Base-by-base conservation (phyloP, 2,888 invertebrate species). In the Deilephila porcellus region DNA sequence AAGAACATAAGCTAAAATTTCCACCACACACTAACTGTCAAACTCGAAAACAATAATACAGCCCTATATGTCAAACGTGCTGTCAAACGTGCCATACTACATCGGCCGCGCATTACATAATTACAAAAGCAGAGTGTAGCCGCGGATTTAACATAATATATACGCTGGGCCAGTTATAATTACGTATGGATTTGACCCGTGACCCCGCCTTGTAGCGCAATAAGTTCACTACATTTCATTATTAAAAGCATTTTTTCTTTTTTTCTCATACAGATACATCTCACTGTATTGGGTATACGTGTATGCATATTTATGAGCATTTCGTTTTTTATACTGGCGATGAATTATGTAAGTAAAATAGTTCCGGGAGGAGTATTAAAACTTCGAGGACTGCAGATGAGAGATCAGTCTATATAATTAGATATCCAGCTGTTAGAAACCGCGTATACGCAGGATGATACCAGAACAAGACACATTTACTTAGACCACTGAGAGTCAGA, bases 101-200 rank as follows among this genome's bases (percentile, higher is more conserved):
- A 25, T 17, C 6, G n/a, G 6, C 45, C 20, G 25, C 29, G 25
- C 56, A n/a, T 56, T 17, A n/a, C 17, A 56, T 56, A 45, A 67
- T 67, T 67, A 67, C 67, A 67, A 52, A 52, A 14, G 17, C 37
- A 14, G 45, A 19, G 45, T 45, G 64, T 67, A 52, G 67, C n/a
- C 52, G 11, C n/a, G 52, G 25, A 67, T 63, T 71, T 71, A 71
- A 59, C 64, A 63, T 73, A 70, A 73, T 73, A 67, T 73, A 67
- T 59, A 73, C 20, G 73, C 67, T 67, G 37, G 56, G 25, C 59
- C 67, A 60, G 56, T 56, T 73, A 67, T 67, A 60, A 59, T 73
- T 73, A 67, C 59, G n/a, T 67, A 73, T 34, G 60, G 71, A 71
- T 59, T 20, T 70, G 67, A 73, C 53, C 73, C 59, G 11, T 73